Percentiles rank a stretch among this genome's conserved stretches.
phyloP scores from a whole-genome alignment of 2,113 vertebrate genomes.

The Cephalopterus ornatus region DNA sequence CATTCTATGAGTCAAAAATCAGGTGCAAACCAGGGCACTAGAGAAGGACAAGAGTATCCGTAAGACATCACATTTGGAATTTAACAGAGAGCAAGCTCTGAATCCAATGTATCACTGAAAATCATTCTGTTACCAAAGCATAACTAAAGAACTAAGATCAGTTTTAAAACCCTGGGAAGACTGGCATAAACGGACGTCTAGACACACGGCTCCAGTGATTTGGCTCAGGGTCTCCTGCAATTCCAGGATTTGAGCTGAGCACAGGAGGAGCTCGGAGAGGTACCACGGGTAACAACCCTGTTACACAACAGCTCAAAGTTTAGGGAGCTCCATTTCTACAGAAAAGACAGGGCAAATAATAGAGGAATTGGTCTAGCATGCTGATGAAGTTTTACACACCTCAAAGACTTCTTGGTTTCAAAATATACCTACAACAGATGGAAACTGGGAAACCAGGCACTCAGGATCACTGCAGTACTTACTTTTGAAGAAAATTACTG shows the following conservation, averaged over 20 bases:
- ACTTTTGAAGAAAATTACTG: constrained; percentile 91
- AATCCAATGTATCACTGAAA: background rate
- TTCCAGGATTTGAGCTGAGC: background rate
- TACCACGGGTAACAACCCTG: background rate
- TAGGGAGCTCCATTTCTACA: background rate
- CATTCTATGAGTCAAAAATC: background rate
- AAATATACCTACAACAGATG: background rate
- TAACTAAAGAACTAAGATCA: background rate
- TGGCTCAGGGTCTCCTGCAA: background rate
- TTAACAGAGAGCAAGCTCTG: background rate
- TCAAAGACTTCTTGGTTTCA: background rate
- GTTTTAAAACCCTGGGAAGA: background rate
- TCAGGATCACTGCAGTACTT: constrained; percentile 54
- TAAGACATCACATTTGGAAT: background rate
- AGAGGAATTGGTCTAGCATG: background rate
- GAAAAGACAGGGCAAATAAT: background rate
- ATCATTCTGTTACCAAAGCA: background rate
- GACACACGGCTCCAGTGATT: background rate
- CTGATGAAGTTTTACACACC: background rate
- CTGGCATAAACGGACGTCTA: background rate
- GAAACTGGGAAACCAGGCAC: background rate
- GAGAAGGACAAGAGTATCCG: background rate
- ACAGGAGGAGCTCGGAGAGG: background rate
- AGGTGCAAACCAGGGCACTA: background rate
- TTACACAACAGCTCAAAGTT: background rate